Conservation (phyloP, 2,888 invertebrate species). For the Leptopterna dolabrata region DNA sequence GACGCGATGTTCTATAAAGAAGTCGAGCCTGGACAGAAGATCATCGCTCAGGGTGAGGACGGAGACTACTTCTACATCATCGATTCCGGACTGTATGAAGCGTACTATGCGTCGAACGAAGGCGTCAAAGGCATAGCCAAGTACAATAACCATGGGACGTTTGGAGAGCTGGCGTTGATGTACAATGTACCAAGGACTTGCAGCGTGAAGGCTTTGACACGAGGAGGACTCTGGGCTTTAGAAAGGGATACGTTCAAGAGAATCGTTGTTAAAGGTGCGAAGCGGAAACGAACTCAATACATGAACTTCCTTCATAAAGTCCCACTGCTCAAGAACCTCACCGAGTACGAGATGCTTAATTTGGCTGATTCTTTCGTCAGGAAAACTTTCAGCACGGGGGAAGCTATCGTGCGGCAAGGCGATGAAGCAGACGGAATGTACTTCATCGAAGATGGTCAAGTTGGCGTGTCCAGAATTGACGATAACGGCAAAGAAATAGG, state of each 20-base stretch:
- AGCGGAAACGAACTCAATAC: constrained; percentile 97
- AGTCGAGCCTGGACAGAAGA: constrained; percentile 6
- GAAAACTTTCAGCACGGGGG: constrained; percentile 6
- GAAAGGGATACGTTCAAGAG: constrained; percentile 95
- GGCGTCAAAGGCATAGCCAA: constrained; percentile 36
- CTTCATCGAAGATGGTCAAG: constrained; percentile 42
- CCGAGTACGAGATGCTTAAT: constrained; percentile 38
- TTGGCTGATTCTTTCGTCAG: constrained; percentile 21
- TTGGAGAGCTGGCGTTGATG: constrained; percentile 95
- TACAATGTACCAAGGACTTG: constrained; percentile 98
- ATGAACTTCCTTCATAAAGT: constrained; percentile 92
- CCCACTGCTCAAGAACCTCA: constrained; percentile 37
- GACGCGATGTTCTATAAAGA: constrained; percentile 96
- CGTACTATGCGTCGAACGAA: constrained; percentile 17
- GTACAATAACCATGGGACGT: constrained; percentile 90
- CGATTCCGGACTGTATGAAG: constrained; percentile 68
- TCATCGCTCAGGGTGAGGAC: constrained; percentile 93
- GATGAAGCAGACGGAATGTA: constrained; percentile 49
- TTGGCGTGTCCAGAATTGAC: constrained; percentile 21
- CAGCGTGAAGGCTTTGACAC: constrained; percentile 84
- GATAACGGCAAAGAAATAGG: constrained; percentile 35
- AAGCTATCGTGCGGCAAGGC: constrained; percentile 32
- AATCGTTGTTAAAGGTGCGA: constrained; percentile 94
- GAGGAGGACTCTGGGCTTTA: constrained; percentile 96
- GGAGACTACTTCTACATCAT: constrained; percentile 99